Evolutionary conservation across 2,888 invertebrate species (phyloP), one percentile per base, ranked within the genome.

Genomic region (Ophioninae sp.): DNA sequence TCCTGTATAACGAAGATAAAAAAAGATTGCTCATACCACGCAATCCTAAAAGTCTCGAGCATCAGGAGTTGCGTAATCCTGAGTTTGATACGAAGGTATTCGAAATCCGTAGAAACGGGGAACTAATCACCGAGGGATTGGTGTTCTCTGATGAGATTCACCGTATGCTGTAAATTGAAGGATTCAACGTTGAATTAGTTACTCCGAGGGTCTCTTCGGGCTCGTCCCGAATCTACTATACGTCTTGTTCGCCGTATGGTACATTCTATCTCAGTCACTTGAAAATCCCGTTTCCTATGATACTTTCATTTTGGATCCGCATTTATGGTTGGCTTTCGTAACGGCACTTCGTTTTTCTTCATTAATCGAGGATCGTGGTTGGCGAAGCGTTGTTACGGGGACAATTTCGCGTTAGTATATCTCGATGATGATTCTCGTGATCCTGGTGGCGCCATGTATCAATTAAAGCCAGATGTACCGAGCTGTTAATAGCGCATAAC

Each of bases 381-480:
- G 17, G 63, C 65, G 5, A 65, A 2, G 37, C 37, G 68, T 76
- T 2, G 51, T 56, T 65, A 9, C 44, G 44, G 13, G 20, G 39
- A 56, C n/a, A 44, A 78, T 69, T 22, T 69, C 73, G 30, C n/a
- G 64, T 39, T 79, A 82, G 9, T 79, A 61, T 79, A 82, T 84
- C 83, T 73, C 79, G 67, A 61, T 59, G 56, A 59, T 30, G 44
- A 82, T 84, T 83, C 79, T 74, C 79, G 81, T 82, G 83, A 56
- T 51, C 2, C 81, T n/a, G n/a, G 81, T 56, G 10, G 79, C 72
- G 69, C 22, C 65, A 64, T 72, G 71, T 85, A 85, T 85, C 86
- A 85, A 86, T 86, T 84, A 85, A 86, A 86, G 82, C 80, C 86
- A 85, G 85, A 86, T 86, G 77, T 80, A 83, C 82, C 79, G 81